Percentiles rank a stretch among this genome's conserved stretches.
phyloP scores from a whole-genome alignment of 2,888 invertebrate genomes.

The Drosophila subquinaria region DNA sequence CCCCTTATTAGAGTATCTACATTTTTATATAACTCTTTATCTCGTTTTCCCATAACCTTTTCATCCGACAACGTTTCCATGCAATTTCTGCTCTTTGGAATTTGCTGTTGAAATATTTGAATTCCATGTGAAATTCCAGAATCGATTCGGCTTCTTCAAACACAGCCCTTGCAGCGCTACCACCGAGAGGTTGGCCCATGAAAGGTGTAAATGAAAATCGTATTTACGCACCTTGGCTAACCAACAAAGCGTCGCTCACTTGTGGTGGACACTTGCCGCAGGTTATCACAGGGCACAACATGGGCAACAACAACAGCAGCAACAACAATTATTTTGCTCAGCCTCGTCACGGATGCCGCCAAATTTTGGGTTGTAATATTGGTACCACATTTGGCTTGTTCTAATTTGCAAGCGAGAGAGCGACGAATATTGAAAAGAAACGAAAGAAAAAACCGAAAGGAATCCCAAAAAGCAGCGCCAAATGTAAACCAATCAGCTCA shows the following conservation, averaged over 20 bases:
- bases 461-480: slow-evolving; percentile 40
- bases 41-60: background rate
- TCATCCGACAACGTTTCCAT: background rate
- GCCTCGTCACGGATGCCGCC: slow-evolving; percentile 53
- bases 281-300: slow-evolving; percentile 46
- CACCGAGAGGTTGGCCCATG: background rate
- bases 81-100: background rate
- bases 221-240: slow-evolving; percentile 69
- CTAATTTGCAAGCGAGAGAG: slow-evolving; percentile 78
- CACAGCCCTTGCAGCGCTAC: slow-evolving; percentile 58
- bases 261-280: slow-evolving; percentile 56
- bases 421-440: slow-evolving; percentile 39
- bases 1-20: too few species aligned
- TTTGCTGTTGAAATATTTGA: background rate
- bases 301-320: slow-evolving; percentile 1
- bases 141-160: slow-evolving; percentile 66
- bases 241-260: slow-evolving; percentile 6
- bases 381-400: slow-evolving; percentile 76
- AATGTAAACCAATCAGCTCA: slow-evolving; percentile 81
- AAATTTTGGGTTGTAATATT: slow-evolving; percentile 33
- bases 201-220: slow-evolving; percentile 77
- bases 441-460: background rate
- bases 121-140: slow-evolving; percentile 21
- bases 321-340: slow-evolving; percentile 18
- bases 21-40: too few species aligned